Evolutionary conservation across 2,888 invertebrate species (phyloP).

Genomic region (Cephus pulcher): DNA sequence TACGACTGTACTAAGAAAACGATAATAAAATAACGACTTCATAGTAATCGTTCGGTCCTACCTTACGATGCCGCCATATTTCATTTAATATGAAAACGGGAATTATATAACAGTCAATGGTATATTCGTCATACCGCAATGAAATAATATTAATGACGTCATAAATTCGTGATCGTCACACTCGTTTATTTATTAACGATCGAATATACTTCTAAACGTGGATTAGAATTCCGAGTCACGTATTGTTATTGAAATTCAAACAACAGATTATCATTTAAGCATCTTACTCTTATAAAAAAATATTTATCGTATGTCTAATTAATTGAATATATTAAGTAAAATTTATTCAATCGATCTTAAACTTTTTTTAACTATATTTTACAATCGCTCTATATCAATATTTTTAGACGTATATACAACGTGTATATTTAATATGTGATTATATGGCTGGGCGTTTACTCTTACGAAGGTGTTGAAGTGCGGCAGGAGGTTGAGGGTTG

Average conservation of each 20-base stretch:
- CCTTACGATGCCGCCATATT: conserved; percentile 38
- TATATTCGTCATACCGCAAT: background rate
- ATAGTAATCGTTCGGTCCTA: conserved; percentile 33
- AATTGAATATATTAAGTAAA: background rate
- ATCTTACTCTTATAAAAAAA: background rate
- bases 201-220: background rate
- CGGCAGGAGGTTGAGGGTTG: conserved; percentile 47
- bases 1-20: conserved; percentile 42
- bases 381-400: background rate
- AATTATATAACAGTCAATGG: background rate
- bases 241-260: background rate
- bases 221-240: background rate
- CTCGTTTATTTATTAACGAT: background rate
- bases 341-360: background rate
- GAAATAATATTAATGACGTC: background rate
- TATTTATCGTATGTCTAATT: background rate
- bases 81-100: conserved; percentile 32
- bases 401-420: background rate
- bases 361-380: background rate
- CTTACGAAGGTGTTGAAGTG: conserved; percentile 52
- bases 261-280: background rate
- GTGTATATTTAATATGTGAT: conserved; percentile 26
- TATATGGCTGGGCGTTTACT: conserved; percentile 18
- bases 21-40: conserved; percentile 39
- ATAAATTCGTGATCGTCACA: background rate